phyloP scores from a whole-genome alignment of 1,140 invertebrate species.

The Mercenaria mercenaria region DNA sequence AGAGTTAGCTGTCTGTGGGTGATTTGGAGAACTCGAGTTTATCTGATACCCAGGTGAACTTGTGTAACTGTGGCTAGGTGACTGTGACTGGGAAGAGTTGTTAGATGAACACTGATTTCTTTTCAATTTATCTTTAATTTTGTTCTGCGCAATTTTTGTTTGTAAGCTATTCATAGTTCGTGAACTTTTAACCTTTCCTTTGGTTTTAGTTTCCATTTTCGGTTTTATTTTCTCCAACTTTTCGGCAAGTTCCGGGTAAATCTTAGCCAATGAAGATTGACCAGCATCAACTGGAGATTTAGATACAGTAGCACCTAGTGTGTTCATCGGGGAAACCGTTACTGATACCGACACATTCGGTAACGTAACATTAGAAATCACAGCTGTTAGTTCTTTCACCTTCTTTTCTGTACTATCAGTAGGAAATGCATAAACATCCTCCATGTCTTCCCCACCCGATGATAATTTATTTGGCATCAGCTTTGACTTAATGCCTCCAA shows the following conservation, averaged over 20 bases:
- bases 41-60: conserved; percentile 62
- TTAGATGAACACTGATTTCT: conserved; percentile 81
- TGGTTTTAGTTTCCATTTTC: conserved; percentile 77
- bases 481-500: conserved; percentile 87
- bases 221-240: conserved; percentile 83
- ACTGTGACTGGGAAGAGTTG: conserved; percentile 73
- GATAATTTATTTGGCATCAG: conserved; percentile 73
- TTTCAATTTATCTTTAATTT: conserved; percentile 86
- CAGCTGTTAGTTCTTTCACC: conserved; percentile 36
- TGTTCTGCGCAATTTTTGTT: conserved; percentile 87
- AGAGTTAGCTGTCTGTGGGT: neutral
- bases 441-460: conserved; percentile 77
- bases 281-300: conserved; percentile 70
- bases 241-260: conserved; percentile 85
- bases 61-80: conserved; percentile 67
- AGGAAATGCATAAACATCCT: conserved; percentile 89
- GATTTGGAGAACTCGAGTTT: conserved; percentile 58
- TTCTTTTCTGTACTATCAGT: conserved; percentile 73
- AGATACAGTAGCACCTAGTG: conserved; percentile 49
- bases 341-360: conserved; percentile 37
- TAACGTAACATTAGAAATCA: conserved; percentile 37
- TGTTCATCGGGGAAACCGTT: conserved; percentile 48
- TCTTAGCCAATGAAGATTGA: conserved; percentile 79
- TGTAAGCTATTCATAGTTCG: conserved; percentile 87
- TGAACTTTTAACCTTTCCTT: conserved; percentile 84